A percentile compares a stretch with the other conserved stretches of the same genome.
phyloP scores from a whole-genome alignment of 2,797 vertebrate species.

The Lithobates pipiens region DNA sequence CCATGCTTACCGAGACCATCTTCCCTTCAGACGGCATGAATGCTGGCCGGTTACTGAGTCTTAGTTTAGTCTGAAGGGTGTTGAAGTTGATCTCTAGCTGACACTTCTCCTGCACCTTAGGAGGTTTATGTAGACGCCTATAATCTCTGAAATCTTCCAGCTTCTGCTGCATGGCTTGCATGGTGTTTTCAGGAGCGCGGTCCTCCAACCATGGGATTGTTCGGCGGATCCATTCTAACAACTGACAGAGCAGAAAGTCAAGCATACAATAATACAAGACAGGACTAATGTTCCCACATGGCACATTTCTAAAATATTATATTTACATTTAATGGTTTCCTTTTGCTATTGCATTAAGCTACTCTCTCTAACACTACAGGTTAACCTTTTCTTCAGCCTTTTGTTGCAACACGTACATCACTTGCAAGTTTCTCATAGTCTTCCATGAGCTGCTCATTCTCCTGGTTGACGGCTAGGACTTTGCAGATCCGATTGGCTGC shows the following conservation, averaged over 20 bases:
- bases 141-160: constrained; percentile 98
- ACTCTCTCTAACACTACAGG: neutral
- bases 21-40: constrained; percentile 99
- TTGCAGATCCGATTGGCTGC: constrained; percentile 99
- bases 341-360: neutral
- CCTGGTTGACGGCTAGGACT: constrained; percentile 97
- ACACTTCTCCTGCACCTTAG: constrained; percentile 98
- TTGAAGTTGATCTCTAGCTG: constrained; percentile 99
- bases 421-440: constrained; percentile 98
- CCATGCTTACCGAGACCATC: constrained; percentile 92
- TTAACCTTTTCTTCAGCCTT: neutral
- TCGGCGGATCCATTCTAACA: constrained; percentile 97
- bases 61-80: constrained; percentile 96
- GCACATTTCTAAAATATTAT: neutral
- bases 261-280: neutral
- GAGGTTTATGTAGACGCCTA: constrained; percentile 94
- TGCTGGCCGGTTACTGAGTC: constrained; percentile 95
- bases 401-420: constrained; percentile 85
- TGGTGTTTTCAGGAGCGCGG: constrained; percentile 93
- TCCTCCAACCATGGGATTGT: constrained; percentile 99
- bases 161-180: constrained; percentile 99
- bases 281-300: neutral
- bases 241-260: constrained; percentile 70
- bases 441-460: constrained; percentile 98
- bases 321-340: neutral